These are phyloP conservation scores for Tenodera sinensis DNA, from an alignment of 2,888 invertebrate species.

Conservation along the genomic window DNA sequence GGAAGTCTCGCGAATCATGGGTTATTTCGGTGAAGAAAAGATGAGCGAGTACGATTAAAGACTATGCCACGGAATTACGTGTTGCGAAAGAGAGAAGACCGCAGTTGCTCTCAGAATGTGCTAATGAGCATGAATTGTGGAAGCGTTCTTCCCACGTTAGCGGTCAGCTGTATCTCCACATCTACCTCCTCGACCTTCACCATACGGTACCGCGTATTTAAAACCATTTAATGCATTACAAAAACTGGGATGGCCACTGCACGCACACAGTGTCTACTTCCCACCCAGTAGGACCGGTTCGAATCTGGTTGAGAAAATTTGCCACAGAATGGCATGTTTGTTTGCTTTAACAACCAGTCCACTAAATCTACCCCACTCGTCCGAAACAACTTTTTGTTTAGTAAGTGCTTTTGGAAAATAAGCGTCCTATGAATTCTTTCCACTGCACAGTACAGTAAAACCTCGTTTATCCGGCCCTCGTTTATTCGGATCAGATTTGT, in stretches of 20 bases:
- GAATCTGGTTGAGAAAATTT: neutral
- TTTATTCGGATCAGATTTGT: too few species aligned
- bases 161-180: neutral
- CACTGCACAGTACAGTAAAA: too few species aligned
- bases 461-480: too few species aligned
- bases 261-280: neutral
- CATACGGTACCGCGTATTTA: neutral
- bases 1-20: too few species aligned
- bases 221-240: neutral
- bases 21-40: neutral
- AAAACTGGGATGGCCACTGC: neutral
- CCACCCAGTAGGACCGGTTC: neutral
- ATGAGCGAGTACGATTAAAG: neutral
- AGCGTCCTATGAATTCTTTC: too few species aligned
- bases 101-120: neutral
- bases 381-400: too few species aligned
- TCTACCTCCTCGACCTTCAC: neutral
- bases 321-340: too few species aligned
- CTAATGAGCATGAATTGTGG: neutral
- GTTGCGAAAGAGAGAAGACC: neutral
- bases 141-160: neutral
- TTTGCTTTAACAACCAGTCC: too few species aligned
- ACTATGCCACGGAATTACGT: neutral
- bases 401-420: too few species aligned
- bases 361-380: too few species aligned